Conservation (phyloP, 2,113 vertebrate species). For the Gadus macrocephalus region DNA sequence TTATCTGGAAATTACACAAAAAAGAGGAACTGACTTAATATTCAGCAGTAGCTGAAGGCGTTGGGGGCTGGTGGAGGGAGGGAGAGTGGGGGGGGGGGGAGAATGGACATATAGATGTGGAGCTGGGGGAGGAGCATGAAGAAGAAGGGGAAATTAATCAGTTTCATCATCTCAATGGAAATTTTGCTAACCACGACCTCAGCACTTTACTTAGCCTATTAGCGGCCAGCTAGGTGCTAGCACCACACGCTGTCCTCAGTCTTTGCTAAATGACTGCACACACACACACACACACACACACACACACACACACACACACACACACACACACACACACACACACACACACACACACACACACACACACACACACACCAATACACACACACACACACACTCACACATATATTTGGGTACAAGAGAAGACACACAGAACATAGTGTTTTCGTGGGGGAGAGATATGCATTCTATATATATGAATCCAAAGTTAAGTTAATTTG, state of each 20-base stretch:
- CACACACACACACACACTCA: too few species aligned
- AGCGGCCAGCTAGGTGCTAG: conserved; percentile 49
- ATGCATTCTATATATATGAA: too few species aligned
- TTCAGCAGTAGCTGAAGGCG: conserved; percentile 55
- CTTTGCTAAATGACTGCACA: conserved; percentile 23
- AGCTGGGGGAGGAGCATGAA: conserved; percentile 36
- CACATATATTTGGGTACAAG: too few species aligned
- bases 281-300: neutral
- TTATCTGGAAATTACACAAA: conserved; percentile 68
- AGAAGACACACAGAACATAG: too few species aligned
- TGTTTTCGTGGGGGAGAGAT: too few species aligned
- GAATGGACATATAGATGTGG: conserved; percentile 24
- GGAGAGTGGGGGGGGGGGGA: conserved; percentile 29
- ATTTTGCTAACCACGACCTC: conserved; percentile 64
- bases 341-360: too few species aligned
- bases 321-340: too few species aligned
- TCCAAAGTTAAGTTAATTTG: too few species aligned
- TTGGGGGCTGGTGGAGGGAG: conserved; percentile 38
- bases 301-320: too few species aligned
- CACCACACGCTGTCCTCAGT: conserved; percentile 36
- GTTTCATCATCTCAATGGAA: conserved; percentile 61
- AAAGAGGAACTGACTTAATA: conserved; percentile 64
- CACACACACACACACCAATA: too few species aligned
- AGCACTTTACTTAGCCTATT: conserved; percentile 63
- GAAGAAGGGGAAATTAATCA: conserved; percentile 73